A percentile compares a stretch with the other conserved stretches of the same genome.
These are phyloP conservation scores for Nipponia nippon DNA, from an alignment of 2,113 vertebrate genomes.

Conservation along the genomic window DNA sequence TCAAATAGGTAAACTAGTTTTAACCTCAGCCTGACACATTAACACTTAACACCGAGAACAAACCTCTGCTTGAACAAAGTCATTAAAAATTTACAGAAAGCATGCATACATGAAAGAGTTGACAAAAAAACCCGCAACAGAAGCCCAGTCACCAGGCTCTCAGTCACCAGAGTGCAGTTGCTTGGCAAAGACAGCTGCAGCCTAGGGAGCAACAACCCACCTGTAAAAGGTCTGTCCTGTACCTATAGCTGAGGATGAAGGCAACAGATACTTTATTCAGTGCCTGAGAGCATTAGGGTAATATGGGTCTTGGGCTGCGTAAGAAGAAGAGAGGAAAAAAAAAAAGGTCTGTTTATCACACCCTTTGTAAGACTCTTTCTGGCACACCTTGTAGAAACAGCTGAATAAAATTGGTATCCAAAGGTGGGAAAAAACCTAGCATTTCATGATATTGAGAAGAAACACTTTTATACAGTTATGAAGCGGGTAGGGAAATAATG, in stretches of 20 bases:
- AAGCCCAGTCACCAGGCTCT: background rate
- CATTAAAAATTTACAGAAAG: background rate
- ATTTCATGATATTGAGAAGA: background rate
- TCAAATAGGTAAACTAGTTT: background rate
- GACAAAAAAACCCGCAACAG: background rate
- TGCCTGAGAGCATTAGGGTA: background rate
- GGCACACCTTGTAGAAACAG: background rate
- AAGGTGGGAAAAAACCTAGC: accelerated
- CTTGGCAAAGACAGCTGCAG: background rate
- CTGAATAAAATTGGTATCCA: background rate
- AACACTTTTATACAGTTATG: background rate
- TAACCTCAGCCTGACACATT: background rate
- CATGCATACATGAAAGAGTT: background rate
- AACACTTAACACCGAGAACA: background rate
- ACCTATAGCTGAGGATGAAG: background rate
- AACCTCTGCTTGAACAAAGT: background rate
- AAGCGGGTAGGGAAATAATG: background rate
- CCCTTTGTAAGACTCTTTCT: background rate
- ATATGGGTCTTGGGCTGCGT: background rate
- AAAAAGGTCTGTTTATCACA: background rate
- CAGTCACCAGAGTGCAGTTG: background rate
- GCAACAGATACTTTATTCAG: background rate
- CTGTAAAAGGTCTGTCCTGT: background rate
- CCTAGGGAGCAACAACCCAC: background rate
- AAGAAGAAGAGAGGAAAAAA: background rate